Evolutionary conservation across 2,113 vertebrate genomes (phyloP).

Genomic region (Ariopsis seemanni): DNA sequence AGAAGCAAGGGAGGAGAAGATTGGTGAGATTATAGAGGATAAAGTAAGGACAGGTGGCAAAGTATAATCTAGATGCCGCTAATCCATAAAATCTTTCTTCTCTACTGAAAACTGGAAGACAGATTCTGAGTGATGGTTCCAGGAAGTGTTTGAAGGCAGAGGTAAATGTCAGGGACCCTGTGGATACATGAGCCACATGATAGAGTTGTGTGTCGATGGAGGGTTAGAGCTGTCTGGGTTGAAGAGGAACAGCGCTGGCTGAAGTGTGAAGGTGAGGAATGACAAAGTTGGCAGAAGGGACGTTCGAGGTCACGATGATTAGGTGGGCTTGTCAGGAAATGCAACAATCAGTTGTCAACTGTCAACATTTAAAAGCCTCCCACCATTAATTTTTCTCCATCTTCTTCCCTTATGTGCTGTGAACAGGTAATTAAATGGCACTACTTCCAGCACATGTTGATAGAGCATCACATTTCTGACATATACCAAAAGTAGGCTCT

Average conservation of each 20-base stretch:
- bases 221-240: background rate
- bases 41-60: conserved; percentile 5
- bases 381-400: conserved; percentile 34
- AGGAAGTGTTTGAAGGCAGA: background rate
- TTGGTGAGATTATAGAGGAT: conserved; percentile 1
- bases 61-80: background rate
- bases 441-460: conserved; percentile 23
- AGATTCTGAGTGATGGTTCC: conserved; percentile 4
- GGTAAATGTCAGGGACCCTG: conserved; percentile 24
- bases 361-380: conserved; percentile 26
- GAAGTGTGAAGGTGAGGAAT: conserved; percentile 27
- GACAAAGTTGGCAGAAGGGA: background rate
- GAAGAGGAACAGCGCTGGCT: background rate
- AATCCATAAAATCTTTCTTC: background rate
- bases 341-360: conserved; percentile 27
- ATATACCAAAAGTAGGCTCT: conserved; percentile 24
- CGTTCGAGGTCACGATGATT: conserved; percentile 30
- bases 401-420: conserved; percentile 2
- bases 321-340: conserved; percentile 28
- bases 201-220: conserved; percentile 2
- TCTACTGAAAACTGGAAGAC: background rate
- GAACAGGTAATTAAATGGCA: conserved; percentile 47
- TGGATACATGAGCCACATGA: background rate
- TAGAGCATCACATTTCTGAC: conserved; percentile 21
- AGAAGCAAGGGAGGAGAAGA: background rate